Evolutionary conservation across 2,113 vertebrate species (phyloP).

Genomic region (Ptychochromis oligacanthus): DNA sequence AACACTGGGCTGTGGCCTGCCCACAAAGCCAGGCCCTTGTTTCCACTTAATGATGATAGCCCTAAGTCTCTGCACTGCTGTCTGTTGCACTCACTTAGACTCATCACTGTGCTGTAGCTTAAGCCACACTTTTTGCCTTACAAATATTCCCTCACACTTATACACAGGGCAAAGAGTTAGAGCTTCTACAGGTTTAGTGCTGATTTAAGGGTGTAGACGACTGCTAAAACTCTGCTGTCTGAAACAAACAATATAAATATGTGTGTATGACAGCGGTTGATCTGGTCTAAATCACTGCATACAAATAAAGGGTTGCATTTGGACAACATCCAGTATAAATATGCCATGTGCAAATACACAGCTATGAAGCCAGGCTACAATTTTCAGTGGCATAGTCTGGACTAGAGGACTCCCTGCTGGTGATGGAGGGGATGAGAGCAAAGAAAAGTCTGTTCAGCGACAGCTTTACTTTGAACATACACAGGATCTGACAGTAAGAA

Average conservation of each 20-base stretch:
- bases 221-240: neutral
- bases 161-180: constrained; percentile 3
- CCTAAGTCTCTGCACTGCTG: constrained; percentile 57
- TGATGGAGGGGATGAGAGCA: constrained; percentile 18
- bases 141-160: constrained; percentile 21
- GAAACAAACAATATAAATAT: neutral
- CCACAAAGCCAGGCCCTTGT: constrained; percentile 53
- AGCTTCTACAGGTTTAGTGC: neutral
- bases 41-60: constrained; percentile 64
- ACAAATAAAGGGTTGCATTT: constrained; percentile 5
- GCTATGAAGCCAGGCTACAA: constrained; percentile 7
- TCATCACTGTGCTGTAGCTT: constrained; percentile 47
- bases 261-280: neutral
- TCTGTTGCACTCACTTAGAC: constrained; percentile 61
- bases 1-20: constrained; percentile 55
- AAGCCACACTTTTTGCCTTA: constrained; percentile 11
- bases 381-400: constrained; percentile 37
- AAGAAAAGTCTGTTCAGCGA: neutral
- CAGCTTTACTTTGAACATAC: neutral
- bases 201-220: neutral
- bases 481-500: neutral
- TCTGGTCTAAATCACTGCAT: constrained; percentile 20
- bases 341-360: constrained; percentile 33
- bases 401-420: constrained; percentile 68
- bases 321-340: constrained; percentile 20